These are phyloP conservation scores for Imbricaverruca yamaguchii DNA, from an alignment of 2,888 invertebrate species.

Conservation along the genomic window DNA sequence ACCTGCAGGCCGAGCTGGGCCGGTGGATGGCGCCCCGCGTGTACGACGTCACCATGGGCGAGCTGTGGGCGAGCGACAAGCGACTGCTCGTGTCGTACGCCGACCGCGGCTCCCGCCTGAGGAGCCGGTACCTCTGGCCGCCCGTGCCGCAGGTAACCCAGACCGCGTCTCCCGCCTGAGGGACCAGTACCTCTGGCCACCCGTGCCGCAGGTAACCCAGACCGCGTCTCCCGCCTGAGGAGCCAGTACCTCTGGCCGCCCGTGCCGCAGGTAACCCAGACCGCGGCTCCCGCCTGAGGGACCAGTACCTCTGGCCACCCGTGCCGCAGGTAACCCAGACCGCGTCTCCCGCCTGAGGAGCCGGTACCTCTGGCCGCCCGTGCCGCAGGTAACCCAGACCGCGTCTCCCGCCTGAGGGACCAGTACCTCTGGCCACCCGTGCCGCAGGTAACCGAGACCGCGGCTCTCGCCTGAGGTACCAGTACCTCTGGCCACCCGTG, in stretches of 20 bases:
- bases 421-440: neutral
- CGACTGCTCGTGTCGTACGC: constrained; percentile 53
- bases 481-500: neutral
- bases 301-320: neutral
- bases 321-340: neutral
- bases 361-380: neutral
- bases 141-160: neutral
- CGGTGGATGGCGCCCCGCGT: constrained; percentile 51
- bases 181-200: neutral
- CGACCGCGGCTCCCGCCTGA: neutral
- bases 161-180: neutral
- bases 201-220: neutral
- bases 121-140: neutral
- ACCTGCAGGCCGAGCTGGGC: constrained; percentile 51
- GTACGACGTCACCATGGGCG: constrained; percentile 50
- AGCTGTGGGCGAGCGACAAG: constrained; percentile 50
- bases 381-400: neutral
- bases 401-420: neutral
- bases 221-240: neutral
- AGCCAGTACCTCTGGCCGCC: neutral
- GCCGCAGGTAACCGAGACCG: neutral
- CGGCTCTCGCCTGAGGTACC: neutral
- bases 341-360: neutral
- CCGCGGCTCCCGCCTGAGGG: neutral
- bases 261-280: neutral